A percentile compares a stretch with the other conserved stretches of the same genome.
phyloP scores from a whole-genome alignment of 2,113 vertebrate species.

The Thamnophis sirtalis region DNA sequence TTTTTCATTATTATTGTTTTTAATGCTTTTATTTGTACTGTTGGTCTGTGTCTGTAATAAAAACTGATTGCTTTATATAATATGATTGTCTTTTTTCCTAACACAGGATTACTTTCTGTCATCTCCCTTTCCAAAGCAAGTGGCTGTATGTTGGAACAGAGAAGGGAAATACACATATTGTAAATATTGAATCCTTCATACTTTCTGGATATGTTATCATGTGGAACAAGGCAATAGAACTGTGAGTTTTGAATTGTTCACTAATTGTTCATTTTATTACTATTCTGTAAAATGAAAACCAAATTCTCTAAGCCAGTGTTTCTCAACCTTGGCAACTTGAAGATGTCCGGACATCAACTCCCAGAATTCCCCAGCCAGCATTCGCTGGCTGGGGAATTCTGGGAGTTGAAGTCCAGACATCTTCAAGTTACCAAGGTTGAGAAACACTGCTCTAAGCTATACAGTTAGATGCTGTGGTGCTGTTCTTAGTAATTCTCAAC shows the following conservation, averaged over 20 bases:
- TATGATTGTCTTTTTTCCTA: slow-evolving; percentile 50
- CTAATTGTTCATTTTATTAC: background rate
- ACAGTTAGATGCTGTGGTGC: background rate
- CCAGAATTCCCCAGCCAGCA: no score
- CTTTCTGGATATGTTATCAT: slow-evolving; percentile 98
- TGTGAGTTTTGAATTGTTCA: slow-evolving; percentile 78
- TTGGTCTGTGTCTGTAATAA: background rate
- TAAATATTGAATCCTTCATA: slow-evolving; percentile 97
- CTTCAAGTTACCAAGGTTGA: no score
- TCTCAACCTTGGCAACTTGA: no score
- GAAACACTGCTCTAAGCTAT: background rate
- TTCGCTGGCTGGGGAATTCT: no score
- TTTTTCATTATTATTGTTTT: background rate
- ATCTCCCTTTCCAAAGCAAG: slow-evolving; percentile 98
- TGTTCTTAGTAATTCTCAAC: background rate
- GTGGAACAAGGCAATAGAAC: slow-evolving; percentile 99
- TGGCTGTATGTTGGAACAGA: slow-evolving; percentile 98
- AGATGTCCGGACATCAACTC: no score
- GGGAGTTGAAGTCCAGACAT: no score
- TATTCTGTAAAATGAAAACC: background rate
- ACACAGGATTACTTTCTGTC: slow-evolving; percentile 93
- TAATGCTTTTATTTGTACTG: background rate
- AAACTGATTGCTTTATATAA: background rate
- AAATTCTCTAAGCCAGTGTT: background rate
- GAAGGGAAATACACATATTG: slow-evolving; percentile 95